These are phyloP conservation scores for Castor canadensis DNA, from an alignment of 2,113 vertebrate species.

Conservation along the genomic window DNA sequence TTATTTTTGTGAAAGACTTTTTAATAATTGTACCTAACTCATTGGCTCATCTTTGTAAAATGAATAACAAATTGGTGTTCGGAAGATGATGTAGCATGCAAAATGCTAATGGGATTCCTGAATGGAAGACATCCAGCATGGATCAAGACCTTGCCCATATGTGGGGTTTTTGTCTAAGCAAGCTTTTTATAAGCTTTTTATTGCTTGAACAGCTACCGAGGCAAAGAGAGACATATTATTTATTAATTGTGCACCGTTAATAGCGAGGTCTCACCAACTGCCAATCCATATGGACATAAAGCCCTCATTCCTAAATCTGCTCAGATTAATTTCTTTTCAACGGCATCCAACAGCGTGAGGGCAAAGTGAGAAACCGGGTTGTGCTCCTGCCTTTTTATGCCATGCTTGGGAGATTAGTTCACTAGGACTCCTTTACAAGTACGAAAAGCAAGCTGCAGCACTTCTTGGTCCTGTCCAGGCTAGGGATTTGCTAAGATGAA, in stretches of 20 bases:
- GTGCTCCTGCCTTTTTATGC: constrained; percentile 74
- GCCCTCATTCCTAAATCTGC: constrained; percentile 74
- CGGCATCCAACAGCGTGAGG: constrained; percentile 66
- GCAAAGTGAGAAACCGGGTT: constrained; percentile 65
- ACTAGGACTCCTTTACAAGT: constrained; percentile 67
- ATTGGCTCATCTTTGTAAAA: constrained; percentile 42
- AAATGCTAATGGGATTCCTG: constrained; percentile 75
- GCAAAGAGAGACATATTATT: constrained; percentile 79
- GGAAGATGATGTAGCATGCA: constrained; percentile 47
- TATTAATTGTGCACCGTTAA: constrained; percentile 75
- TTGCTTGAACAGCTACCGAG: constrained; percentile 71
- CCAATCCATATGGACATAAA: constrained; percentile 75
- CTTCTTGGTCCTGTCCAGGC: constrained; percentile 49
- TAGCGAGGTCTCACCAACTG: constrained; percentile 73
- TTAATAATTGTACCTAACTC: constrained; percentile 11
- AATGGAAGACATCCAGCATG: constrained; percentile 72
- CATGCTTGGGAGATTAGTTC: constrained; percentile 68
- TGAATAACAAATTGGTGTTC: constrained; percentile 71
- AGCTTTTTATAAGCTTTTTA: constrained; percentile 79
- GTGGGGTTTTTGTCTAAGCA: constrained; percentile 75
- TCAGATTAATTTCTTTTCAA: constrained; percentile 79
- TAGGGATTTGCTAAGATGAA: constrained; percentile 84
- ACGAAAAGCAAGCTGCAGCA: constrained; percentile 34
- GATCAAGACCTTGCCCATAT: constrained; percentile 79
- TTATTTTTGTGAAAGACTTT: constrained; percentile 22